Evolutionary conservation across 2,888 invertebrate species (phyloP).

Genomic region (Protula sp.): DNA sequence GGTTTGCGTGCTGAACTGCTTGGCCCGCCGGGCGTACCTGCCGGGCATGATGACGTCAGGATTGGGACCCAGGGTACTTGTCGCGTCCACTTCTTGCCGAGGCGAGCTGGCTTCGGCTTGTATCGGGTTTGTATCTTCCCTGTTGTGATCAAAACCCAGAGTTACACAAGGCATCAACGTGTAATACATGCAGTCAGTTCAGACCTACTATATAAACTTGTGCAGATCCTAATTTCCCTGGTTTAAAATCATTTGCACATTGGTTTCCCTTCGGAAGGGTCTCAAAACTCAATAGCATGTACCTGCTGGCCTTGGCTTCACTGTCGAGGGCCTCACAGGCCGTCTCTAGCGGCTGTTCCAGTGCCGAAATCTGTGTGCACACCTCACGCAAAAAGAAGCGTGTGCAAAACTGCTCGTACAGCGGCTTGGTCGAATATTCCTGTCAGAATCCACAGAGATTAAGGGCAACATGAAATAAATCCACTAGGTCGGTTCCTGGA

Average conservation of each 20-base stretch:
- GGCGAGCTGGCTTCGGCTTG: conserved; percentile 30
- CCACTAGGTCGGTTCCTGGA: too few relatives aligned
- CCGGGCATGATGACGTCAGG: conserved; percentile 35
- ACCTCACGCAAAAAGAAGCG: not conserved
- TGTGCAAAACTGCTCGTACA: not conserved
- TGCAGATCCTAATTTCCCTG: too few relatives aligned
- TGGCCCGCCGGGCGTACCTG: conserved; percentile 36
- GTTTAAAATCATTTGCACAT: too few relatives aligned
- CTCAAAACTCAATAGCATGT: too few relatives aligned
- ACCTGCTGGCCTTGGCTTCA: not conserved
- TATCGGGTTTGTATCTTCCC: too few relatives aligned
- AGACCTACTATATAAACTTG: too few relatives aligned
- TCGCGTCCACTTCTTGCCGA: conserved; percentile 13
- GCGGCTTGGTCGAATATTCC: not conserved
- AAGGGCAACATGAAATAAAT: too few relatives aligned
- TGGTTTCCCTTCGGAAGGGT: too few relatives aligned
- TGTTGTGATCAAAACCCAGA: too few relatives aligned
- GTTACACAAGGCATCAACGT: too few relatives aligned
- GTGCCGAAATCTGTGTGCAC: not conserved
- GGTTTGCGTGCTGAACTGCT: conserved; percentile 32
- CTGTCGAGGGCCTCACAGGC: not conserved
- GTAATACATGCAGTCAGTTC: too few relatives aligned
- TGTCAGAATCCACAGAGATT: too few relatives aligned
- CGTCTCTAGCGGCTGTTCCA: not conserved
- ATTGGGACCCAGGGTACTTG: conserved; percentile 31